Percentiles rank a stretch among this genome's conserved stretches.
Conservation (phyloP, 2,797 vertebrate species). For the Serranus cabrilla region DNA sequence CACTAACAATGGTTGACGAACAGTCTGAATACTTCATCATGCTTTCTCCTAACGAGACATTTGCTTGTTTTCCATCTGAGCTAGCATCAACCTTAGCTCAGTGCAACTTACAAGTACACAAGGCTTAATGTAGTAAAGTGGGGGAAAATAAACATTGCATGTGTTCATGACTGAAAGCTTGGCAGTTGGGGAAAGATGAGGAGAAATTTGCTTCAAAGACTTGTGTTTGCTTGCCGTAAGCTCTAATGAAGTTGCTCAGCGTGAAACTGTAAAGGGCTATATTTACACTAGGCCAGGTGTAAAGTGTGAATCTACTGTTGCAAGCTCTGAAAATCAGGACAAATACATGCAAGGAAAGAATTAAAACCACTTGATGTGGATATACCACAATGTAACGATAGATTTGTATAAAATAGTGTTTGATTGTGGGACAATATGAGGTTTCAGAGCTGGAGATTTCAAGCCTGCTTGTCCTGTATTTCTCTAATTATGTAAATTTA, state of each 20-base stretch:
- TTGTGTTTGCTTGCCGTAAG: slow-evolving; percentile 1
- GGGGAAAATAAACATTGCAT: slow-evolving; percentile 26
- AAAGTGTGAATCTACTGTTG: background rate
- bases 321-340: background rate
- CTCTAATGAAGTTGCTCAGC: background rate
- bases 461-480: slow-evolving; percentile 23
- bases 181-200: background rate
- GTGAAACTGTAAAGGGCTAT: background rate
- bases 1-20: slow-evolving; percentile 27
- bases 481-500: slow-evolving; percentile 55
- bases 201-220: slow-evolving; percentile 22
- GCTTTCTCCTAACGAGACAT: slow-evolving; percentile 47
- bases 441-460: slow-evolving; percentile 29
- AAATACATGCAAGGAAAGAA: background rate
- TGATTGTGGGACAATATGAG: slow-evolving; percentile 21
- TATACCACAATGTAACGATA: background rate
- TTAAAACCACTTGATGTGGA: background rate
- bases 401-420: background rate
- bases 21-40: slow-evolving; percentile 59
- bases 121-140: background rate
- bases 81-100: slow-evolving; percentile 2
- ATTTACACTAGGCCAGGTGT: slow-evolving; percentile 2
- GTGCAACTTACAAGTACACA: slow-evolving; percentile 24
- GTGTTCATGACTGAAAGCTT: slow-evolving; percentile 17
- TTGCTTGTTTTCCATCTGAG: slow-evolving; percentile 49